A percentile compares a stretch with the other conserved stretches of the same genome.
These are phyloP conservation scores for Ciconia maguari DNA, from an alignment of 2,113 vertebrate species.

Conservation along the genomic window DNA sequence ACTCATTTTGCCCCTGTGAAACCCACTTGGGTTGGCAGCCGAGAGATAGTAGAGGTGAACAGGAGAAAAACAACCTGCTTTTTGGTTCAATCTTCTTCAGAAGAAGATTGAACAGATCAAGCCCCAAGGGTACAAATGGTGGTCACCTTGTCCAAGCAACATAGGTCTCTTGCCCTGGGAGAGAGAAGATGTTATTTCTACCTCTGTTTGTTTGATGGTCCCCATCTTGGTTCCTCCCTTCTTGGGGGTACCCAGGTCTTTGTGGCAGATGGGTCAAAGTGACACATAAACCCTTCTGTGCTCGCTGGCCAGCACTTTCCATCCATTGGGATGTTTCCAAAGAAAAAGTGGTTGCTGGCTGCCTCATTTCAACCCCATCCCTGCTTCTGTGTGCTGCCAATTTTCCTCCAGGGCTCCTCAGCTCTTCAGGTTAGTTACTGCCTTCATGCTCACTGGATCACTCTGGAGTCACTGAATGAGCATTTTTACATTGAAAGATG, in stretches of 20 bases:
- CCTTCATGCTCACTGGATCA: not conserved
- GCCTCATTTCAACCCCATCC: not conserved
- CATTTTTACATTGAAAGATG: not conserved
- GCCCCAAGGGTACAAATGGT: not conserved
- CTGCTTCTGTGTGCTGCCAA: fast-evolving
- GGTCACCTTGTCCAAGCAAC: not conserved
- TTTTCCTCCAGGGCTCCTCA: not conserved
- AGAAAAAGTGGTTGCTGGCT: not conserved
- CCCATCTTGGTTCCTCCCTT: not conserved
- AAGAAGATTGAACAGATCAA: not conserved
- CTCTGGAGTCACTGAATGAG: not conserved
- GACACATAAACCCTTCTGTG: not conserved
- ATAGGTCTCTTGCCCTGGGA: not conserved
- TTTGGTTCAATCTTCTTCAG: not conserved
- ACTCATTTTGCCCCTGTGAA: not conserved
- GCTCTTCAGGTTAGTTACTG: not conserved
- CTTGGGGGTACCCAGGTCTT: not conserved
- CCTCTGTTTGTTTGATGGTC: not conserved
- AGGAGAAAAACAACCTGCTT: not conserved
- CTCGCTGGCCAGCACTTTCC: not conserved
- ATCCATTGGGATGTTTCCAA: not conserved
- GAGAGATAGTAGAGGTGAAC: not conserved
- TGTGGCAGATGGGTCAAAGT: not conserved
- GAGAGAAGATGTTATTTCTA: not conserved
- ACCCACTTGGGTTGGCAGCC: not conserved